Evolutionary conservation across 37 sponge, comb jelly and placozoan genomes (phyloP).

Genomic region (Halichondria panicea): DNA sequence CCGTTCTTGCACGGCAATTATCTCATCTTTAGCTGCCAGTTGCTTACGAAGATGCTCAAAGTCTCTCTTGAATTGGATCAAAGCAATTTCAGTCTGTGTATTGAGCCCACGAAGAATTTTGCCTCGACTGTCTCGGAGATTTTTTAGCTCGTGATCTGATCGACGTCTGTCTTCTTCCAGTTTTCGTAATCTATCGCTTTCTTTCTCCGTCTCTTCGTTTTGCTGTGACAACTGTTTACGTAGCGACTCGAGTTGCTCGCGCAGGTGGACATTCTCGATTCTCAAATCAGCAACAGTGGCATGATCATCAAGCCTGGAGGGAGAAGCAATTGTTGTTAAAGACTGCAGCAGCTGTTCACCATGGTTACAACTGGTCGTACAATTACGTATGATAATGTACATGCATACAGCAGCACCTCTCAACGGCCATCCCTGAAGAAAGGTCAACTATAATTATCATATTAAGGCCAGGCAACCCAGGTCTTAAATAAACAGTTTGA

Average conservation of each 20-base stretch:
- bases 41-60: conserved; percentile 52
- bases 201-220: conserved; percentile 7
- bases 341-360: too few species aligned
- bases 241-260: conserved; percentile 31
- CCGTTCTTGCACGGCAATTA: conserved; percentile 31
- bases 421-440: too few species aligned
- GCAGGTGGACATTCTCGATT: conserved; percentile 26
- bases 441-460: too few species aligned
- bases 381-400: not conserved
- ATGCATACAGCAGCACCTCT: not conserved
- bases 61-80: conserved; percentile 53
- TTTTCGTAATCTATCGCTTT: conserved; percentile 29
- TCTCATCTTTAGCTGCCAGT: conserved; percentile 56
- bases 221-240: conserved; percentile 24
- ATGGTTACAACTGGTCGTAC: too few species aligned
- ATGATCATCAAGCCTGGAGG: not conserved
- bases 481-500: too few species aligned
- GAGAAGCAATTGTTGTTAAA: not conserved
- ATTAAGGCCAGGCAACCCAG: too few species aligned
- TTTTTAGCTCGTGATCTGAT: conserved; percentile 28
- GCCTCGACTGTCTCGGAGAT: conserved; percentile 34
- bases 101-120: conserved; percentile 65
- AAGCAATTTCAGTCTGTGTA: conserved; percentile 61
- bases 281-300: not conserved
- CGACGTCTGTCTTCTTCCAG: conserved; percentile 4